phyloP scores from a whole-genome alignment of 2,888 invertebrate genomes.

The Parnassius mnemosyne region DNA sequence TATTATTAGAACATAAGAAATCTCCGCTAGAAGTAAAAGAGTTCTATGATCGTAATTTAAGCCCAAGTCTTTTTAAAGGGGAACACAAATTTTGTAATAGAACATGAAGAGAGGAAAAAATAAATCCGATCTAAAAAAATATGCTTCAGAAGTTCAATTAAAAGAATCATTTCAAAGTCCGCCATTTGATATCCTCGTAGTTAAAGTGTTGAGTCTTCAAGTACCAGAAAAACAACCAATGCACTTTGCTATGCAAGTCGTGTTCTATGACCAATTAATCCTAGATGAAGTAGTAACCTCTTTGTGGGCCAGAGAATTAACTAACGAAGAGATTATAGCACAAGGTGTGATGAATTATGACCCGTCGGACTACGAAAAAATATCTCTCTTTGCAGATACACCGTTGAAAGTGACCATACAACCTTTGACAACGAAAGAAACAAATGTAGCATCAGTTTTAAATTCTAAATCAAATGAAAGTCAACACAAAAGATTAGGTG shows the following conservation, averaged over 20 bases:
- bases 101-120: constrained; percentile 24
- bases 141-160: constrained; percentile 34
- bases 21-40: too few species aligned
- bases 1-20: too few species aligned
- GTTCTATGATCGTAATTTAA: too few species aligned
- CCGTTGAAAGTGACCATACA: constrained; percentile 46
- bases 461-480: neutral
- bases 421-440: neutral
- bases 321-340: constrained; percentile 35
- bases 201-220: constrained; percentile 50
- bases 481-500: neutral
- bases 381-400: constrained; percentile 58
- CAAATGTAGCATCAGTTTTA: neutral
- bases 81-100: neutral
- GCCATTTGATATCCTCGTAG: constrained; percentile 44
- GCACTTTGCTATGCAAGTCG: constrained; percentile 46
- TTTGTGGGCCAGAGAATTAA: constrained; percentile 36
- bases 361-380: constrained; percentile 67
- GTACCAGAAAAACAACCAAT: constrained; percentile 44
- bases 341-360: constrained; percentile 56
- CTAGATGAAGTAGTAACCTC: constrained; percentile 47
- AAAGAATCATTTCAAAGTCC: constrained; percentile 36
- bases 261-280: constrained; percentile 55
- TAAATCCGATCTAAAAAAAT: constrained; percentile 40
- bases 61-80: too few species aligned